Evolutionary conservation across 2,113 vertebrate species (phyloP), one percentile per base, ranked within the genome.

Genomic region (Anguilla japonica): DNA sequence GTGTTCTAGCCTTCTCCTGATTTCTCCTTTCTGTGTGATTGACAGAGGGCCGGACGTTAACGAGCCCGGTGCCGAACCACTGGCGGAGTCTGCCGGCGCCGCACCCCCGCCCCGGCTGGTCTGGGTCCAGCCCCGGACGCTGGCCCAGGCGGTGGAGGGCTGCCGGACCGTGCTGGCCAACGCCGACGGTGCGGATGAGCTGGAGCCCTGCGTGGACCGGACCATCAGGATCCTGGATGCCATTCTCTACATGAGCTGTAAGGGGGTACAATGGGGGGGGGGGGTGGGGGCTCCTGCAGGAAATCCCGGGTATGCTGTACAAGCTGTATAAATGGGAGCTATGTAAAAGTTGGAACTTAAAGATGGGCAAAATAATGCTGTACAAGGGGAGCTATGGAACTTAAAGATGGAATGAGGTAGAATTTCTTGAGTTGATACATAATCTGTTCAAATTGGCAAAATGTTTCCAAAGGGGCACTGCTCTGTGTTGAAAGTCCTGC

Each of bases 171-270:
- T 97, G 57, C 92, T 99, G 83, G 95, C 95, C 75, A 93, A 93
- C 90, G 89, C 90, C 20, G 83, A 89, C 0, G 88, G 90, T 84
- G 90, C 90, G 79, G 81, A 85, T 88, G 89, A 95, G 40, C 78
- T 95, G 56, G 92, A 95, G 29, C 60, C 83, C 87, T 46, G 95
- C 85, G 91, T 96, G 93, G 94, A 94, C 85, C 95, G 94, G 89
- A 90, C 95, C 22, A 85, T 98, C 71, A 94, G 93, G 90, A 93
- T 98, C 88, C 94, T 95, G 81, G 98, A 99, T 93, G 96, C 97
- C 85, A 87, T 98, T 75, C 92, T 99, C 78, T 98, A 97, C 92
- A 91, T 97, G 82, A 97, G 95, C 87, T 95, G 98, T 99, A 91
- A 90, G 93, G 11, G 15, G 16, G 1, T 46, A n/a, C 20, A 41